Base-by-base conservation (phyloP, 2,888 invertebrate species). In the Troglohyphantes excavatus region DNA sequence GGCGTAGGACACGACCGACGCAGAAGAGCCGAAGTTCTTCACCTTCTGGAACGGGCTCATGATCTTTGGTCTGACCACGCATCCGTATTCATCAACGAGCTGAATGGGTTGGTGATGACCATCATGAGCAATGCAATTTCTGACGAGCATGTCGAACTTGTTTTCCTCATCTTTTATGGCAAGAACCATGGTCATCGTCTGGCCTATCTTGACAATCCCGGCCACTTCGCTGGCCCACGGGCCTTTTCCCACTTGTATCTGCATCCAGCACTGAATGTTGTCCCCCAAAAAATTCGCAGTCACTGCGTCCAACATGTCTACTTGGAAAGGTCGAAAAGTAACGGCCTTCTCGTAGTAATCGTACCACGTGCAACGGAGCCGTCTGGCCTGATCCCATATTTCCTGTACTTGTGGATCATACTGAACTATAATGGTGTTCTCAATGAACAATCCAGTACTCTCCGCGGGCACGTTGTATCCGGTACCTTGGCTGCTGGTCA, bases 191-290 rank as follows among this genome's bases (percentile, higher is more conserved):
- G 98, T 98, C 98, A 98, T 98, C 0, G 98, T 98, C 93, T 98
- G 98, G 27, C 98, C 98, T 92, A 98, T 98, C 94, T 98, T 98
- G 11, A 98, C 98, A 93, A 98, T 97, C 82, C 98, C 98, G 0
- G 97, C 97, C 43, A 98, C 98, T 94, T 98, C 98, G 17, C 97
- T 97, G n/a, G 98, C 98, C 98, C 98, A 98, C 0, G 98, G 98
- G 92, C 98, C 98, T 93, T 98, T 98, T 84, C 98, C 98, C 68
- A 98, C 98, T 94, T 98, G 98, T 92, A 98, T 98, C 94, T 98
- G 98, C 98, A 98, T 98, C 98, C 98, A 98, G 94, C 98, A 98
- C 93, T 98, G 98, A 92, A 98, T 94, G 94, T 98, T 98, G 94
- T 98, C 98, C 33, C 98, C 98, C 92, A 98, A 95, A 95, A 98